Base-by-base conservation (phyloP, 2,113 vertebrate species). In the Pagrus major region DNA sequence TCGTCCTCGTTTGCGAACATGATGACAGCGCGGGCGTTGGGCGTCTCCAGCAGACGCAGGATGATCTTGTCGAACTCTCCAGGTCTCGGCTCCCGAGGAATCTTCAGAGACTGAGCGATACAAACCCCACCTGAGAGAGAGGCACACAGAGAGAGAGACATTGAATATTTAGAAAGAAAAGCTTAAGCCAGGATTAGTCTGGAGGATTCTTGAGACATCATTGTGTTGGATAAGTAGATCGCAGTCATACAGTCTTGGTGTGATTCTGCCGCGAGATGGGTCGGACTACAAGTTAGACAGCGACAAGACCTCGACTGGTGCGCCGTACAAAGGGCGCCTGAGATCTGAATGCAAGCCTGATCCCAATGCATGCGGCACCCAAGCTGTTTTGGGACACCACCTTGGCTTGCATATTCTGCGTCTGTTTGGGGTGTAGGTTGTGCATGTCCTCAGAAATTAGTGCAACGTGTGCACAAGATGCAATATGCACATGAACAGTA, bases 1-100 rank as follows among this genome's bases (percentile, higher is more conserved):
- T 99, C 98, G 80, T 99, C 98, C 91, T 99, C 98, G 20, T 97
- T 99, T 0, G 98, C 96, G 83, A 99, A 99, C 95, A 97, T 97
- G 88, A 99, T 96, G 83, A 99, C 95, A 2, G 96, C 97, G 10
- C 98, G 96, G 84, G 98, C 98, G 75, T 96, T 97, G 76, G 97
- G 96, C 46, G 97, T 99, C 95, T 99, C 98, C 90, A 98, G 71
- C 71, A 99, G 93, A 52, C 97, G 97, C 11, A 93, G 95, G 88
- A 99, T 94, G 82, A 98, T 96, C 94, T 97, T 98, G 92, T 99
- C 96, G 84, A 98, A 99, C 92, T 99, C 97, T 84, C 97, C 97
- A 55, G 93, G 94, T 89, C 93, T 96, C 2, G 98, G 98, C 80
- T 99, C 98, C 52, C 98, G 96, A 65, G 96, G 98, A 71, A 99